A percentile compares a stretch with the other conserved stretches of the same genome.
phyloP scores from a whole-genome alignment of 1,140 invertebrate genomes.

The Luehdorfia chinensis region DNA sequence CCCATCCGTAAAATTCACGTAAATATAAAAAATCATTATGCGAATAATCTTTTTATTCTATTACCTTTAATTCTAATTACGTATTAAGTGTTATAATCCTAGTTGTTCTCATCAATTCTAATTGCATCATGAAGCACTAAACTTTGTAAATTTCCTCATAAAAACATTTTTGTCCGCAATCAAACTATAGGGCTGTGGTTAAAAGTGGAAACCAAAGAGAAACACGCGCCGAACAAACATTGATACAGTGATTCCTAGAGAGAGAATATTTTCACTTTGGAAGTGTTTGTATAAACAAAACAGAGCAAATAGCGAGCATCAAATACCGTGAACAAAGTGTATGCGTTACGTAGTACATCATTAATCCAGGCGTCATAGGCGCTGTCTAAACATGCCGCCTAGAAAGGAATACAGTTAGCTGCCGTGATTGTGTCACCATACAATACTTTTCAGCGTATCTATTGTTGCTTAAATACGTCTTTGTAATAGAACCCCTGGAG shows the following conservation, averaged over 20 bases:
- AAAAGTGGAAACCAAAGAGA: conserved; percentile 2
- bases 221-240: conserved; percentile 18
- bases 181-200: not conserved
- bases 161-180: conserved; percentile 1
- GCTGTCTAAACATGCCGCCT: conserved; percentile 41
- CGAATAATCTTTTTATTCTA: too few relatives aligned
- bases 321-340: conserved; percentile 24
- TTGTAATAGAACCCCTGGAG: conserved; percentile 37
- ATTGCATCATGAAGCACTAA: too few relatives aligned
- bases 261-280: conserved; percentile 7
- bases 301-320: conserved; percentile 19
- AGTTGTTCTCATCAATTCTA: too few relatives aligned
- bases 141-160: too few relatives aligned
- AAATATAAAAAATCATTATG: too few relatives aligned
- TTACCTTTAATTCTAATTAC: too few relatives aligned
- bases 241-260: conserved; percentile 19
- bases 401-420: conserved; percentile 34
- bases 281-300: conserved; percentile 28
- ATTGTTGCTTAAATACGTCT: conserved; percentile 42
- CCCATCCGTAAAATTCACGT: too few relatives aligned
- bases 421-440: conserved; percentile 32
- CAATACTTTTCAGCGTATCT: conserved; percentile 48
- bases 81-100: too few relatives aligned
- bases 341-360: conserved; percentile 23
- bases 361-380: conserved; percentile 45